Percentiles rank a stretch among this genome's conserved stretches.
Evolutionary conservation across 1,140 invertebrate genomes (phyloP).

Genomic region (Macrotrachela quadricornifera): DNA sequence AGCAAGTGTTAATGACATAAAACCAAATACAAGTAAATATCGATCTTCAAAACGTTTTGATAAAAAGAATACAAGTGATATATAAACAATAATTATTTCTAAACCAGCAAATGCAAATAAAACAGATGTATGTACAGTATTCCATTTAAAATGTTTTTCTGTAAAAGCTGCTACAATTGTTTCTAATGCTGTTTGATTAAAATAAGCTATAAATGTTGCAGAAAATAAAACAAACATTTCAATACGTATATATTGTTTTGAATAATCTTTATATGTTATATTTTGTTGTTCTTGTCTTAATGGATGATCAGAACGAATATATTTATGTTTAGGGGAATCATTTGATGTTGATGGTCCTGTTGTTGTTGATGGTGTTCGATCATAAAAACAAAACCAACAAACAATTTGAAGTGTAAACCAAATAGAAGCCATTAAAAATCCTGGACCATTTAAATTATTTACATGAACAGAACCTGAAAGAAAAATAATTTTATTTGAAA

Average conservation of each 20-base stretch:
- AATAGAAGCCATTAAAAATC: constrained; percentile 3
- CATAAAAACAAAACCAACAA: background rate
- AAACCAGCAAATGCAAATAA: constrained; percentile 2
- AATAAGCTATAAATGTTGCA: constrained; percentile 13
- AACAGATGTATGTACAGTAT: constrained; percentile 2
- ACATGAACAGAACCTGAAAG: background rate
- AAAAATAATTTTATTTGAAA: too few species aligned
- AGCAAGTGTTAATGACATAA: background rate
- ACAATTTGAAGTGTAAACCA: constrained; percentile 8
- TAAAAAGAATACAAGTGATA: background rate
- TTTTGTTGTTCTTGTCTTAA: background rate
- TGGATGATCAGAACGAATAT: background rate
- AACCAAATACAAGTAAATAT: background rate
- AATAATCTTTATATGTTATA: background rate
- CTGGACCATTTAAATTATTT: background rate
- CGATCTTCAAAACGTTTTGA: constrained; percentile 2
- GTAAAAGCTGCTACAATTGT: constrained; percentile 8
- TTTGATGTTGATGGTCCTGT: background rate
- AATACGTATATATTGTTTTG: constrained; percentile 10
- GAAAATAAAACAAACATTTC: constrained; percentile 12
- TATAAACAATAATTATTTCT: background rate
- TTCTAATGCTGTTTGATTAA: constrained; percentile 13
- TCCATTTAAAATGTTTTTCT: constrained; percentile 4
- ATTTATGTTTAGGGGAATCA: background rate
- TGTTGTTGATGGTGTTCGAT: background rate